Evolutionary conservation across 2,888 invertebrate genomes (phyloP).

Genomic region (Halictus quadricinctus): DNA sequence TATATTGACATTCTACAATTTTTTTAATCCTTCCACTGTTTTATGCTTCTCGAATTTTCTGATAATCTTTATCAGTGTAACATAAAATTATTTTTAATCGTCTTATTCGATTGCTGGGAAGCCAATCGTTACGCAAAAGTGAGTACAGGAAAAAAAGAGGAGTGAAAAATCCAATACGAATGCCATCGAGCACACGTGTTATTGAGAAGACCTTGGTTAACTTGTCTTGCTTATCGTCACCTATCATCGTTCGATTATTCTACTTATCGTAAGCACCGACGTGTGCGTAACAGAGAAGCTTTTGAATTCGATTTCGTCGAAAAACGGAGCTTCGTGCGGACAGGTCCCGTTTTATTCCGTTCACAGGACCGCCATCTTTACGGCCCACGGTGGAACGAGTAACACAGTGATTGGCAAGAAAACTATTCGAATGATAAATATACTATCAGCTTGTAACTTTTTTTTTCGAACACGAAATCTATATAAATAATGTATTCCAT

Average conservation of each 20-base stretch:
- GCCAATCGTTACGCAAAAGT: not conserved
- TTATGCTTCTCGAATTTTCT: not conserved
- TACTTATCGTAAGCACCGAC: not conserved
- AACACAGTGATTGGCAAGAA: not conserved
- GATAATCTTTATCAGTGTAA: not conserved
- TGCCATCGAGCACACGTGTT: not conserved
- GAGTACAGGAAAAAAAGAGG: not conserved
- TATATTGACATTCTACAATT: not conserved
- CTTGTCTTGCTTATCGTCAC: not conserved
- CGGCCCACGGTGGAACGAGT: not conserved
- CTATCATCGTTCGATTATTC: constrained; percentile 16
- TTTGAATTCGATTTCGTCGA: not conserved
- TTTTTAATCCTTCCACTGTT: not conserved
- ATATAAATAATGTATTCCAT: not conserved
- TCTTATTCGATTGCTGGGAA: not conserved
- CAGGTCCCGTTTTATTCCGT: not conserved
- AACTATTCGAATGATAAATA: not conserved
- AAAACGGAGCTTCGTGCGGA: not conserved
- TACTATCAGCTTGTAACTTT: not conserved
- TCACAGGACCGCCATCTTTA: not conserved
- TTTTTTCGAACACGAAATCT: not conserved
- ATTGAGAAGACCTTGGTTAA: not conserved
- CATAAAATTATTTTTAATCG: not conserved
- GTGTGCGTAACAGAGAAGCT: not conserved
- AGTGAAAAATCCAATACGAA: not conserved